A percentile compares a stretch with the other conserved stretches of the same genome.
These are phyloP conservation scores for Margaritifera margaritifera DNA, from an alignment of 2,888 invertebrate genomes.

Conservation along the genomic window DNA sequence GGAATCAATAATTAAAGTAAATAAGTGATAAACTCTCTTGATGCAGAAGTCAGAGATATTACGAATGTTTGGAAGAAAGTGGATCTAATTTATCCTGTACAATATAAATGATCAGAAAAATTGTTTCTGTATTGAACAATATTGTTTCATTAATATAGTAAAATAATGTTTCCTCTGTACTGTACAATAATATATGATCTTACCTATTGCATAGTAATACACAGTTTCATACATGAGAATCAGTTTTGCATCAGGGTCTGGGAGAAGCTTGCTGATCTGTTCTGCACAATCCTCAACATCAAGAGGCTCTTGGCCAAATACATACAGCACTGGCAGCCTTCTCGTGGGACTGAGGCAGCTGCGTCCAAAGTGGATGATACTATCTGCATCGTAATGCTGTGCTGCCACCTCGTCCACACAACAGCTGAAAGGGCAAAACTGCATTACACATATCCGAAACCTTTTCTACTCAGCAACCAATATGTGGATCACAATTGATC, in stretches of 20 bases:
- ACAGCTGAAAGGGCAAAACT: constrained; percentile 79
- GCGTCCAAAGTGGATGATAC: constrained; percentile 92
- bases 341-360: constrained; percentile 85
- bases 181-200: constrained; percentile 17
- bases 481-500: no score
- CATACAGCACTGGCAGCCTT: constrained; percentile 80
- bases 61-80: no score
- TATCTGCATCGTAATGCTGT: constrained; percentile 88
- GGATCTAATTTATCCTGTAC: no score
- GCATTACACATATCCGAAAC: no score
- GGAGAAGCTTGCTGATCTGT: constrained; percentile 50
- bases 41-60: no score
- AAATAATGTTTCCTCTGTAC: background rate
- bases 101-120: background rate
- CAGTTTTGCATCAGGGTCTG: constrained; percentile 50
- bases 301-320: constrained; percentile 75
- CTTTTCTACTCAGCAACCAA: no score
- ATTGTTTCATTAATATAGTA: background rate
- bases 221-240: constrained; percentile 73
- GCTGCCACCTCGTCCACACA: constrained; percentile 93
- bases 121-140: background rate
- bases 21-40: no score
- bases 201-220: constrained; percentile 67
- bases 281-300: constrained; percentile 73
- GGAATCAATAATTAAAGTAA: no score